Base-by-base conservation (phyloP, 2,113 vertebrate genomes). In the Perca fluviatilis region DNA sequence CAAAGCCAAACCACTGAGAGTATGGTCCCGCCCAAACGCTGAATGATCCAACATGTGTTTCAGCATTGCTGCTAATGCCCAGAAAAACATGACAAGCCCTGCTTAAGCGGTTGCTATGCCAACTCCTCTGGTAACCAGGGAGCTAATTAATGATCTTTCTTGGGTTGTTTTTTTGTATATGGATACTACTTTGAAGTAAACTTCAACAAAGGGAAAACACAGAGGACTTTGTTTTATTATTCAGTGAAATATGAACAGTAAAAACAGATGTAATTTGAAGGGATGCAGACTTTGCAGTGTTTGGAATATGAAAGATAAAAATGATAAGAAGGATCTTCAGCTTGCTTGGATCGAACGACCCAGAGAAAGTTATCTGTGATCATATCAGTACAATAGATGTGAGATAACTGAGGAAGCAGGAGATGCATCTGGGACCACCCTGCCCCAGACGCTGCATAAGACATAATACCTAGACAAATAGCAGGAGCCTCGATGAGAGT, bases 381-480 rank as follows among this genome's bases (percentile, higher is more conserved):
- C 27, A 53, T 50, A 66, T 85, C 23, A 25, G 85, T n/a, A 27
- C 47, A 54, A 64, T n/a, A 76, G 63, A 83, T 79, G 30, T 33
- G 80, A 82, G 64, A 66, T 58, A 62, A 66, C 33, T 18, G 58
- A 66, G 47, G 70, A 74, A n/a, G 18, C 64, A 25, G 50, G 73
- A 81, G 84, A 70, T 65, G 43, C 25, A 67, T 77, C 36, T 78
- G 69, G 1, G 65, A 75, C 60, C 65, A 58, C 46, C 61, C 57
- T 25, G 21, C 53, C 76, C 83, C 75, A 77, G 62, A 82, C 25
- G 14, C 74, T 77, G 61, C 76, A 71, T 2, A 53, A 80, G 60
- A 85, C 78, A 82, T 88, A 85, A 91, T 82, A 89, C 86, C 75
- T 77, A 53, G 54, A 88, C 90, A 92, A 91, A 92, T 73, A 92